phyloP scores from a whole-genome alignment of 92 coral and sea anemone species.

The Phenganax stokvisi region DNA sequence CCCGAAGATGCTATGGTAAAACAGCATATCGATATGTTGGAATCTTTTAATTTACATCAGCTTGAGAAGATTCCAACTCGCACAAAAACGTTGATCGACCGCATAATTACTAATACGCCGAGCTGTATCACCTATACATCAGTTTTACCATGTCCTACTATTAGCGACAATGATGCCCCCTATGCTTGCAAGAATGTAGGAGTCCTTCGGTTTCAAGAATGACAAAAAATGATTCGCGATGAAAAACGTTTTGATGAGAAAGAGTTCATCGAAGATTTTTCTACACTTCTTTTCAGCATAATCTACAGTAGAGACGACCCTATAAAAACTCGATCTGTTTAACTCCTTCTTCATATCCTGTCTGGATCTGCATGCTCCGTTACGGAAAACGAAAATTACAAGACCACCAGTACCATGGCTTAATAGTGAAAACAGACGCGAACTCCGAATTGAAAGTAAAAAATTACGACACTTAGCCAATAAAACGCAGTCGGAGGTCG shows the following conservation, averaged over 20 bases:
- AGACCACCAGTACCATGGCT: conserved; percentile 40
- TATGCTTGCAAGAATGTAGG: conserved; percentile 32
- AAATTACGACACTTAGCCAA: conserved; percentile 33
- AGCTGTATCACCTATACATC: conserved; percentile 26
- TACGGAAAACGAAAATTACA: neutral
- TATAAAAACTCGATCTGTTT: neutral
- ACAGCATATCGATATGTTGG: conserved; percentile 1
- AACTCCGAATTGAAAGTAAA: conserved; percentile 32
- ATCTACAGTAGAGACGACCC: neutral
- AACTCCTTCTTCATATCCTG: conserved; percentile 8
- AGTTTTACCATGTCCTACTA: conserved; percentile 32
- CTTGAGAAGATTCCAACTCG: conserved; percentile 22
- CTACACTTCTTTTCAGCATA: neutral
- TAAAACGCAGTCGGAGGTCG: conserved; percentile 23
- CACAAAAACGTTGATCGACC: conserved; percentile 19
- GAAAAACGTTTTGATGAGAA: conserved; percentile 22
- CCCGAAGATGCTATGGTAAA: neutral
- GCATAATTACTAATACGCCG: conserved; percentile 27
- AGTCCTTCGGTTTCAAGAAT: conserved; percentile 21
- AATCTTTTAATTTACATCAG: conserved; percentile 13
- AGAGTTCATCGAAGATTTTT: neutral
- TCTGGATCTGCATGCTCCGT: conserved; percentile 7
- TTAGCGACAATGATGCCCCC: conserved; percentile 35
- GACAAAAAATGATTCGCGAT: conserved; percentile 18
- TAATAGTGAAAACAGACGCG: conserved; percentile 24